phyloP scores from a whole-genome alignment of 2,888 invertebrate species.

The Torymus auratus region DNA sequence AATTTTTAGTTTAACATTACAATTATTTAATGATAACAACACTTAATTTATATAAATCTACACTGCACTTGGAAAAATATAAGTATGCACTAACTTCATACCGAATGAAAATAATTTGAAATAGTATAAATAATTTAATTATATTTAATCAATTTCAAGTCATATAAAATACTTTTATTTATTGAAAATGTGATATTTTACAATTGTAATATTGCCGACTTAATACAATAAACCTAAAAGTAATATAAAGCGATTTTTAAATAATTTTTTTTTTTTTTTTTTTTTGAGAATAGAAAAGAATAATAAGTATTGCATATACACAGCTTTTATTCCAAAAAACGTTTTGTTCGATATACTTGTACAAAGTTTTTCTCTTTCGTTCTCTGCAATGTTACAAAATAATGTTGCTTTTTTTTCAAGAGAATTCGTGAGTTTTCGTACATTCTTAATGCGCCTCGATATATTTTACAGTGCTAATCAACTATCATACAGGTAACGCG shows the following conservation, averaged over 20 bases:
- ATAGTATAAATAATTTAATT: too few species aligned
- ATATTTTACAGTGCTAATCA: conserved; percentile 59
- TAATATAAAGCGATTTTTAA: too few species aligned
- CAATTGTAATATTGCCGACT: neutral
- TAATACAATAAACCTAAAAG: too few species aligned
- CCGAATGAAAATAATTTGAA: too few species aligned
- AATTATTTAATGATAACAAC: too few species aligned
- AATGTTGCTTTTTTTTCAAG: conserved; percentile 35
- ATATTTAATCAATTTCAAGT: too few species aligned
- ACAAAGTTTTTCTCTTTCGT: conserved; percentile 41
- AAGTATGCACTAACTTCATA: too few species aligned
- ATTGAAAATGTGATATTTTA: neutral
- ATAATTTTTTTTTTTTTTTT: too few species aligned
- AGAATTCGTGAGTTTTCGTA: conserved; percentile 38
- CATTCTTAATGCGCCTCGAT: conserved; percentile 40
- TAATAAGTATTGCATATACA: conserved; percentile 31
- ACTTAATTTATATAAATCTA: too few species aligned
- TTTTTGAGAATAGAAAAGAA: neutral
- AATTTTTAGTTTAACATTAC: too few species aligned
- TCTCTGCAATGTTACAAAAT: conserved; percentile 49
- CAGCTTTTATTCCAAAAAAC: conserved; percentile 56
- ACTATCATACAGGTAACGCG: conserved; percentile 59
- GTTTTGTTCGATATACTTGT: conserved; percentile 44
- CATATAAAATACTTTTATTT: neutral
- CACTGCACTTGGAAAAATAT: too few species aligned